A percentile compares a stretch with the other conserved stretches of the same genome.
Evolutionary conservation across 2,888 invertebrate species (phyloP).

Genomic region (Cheilosia grossa): DNA sequence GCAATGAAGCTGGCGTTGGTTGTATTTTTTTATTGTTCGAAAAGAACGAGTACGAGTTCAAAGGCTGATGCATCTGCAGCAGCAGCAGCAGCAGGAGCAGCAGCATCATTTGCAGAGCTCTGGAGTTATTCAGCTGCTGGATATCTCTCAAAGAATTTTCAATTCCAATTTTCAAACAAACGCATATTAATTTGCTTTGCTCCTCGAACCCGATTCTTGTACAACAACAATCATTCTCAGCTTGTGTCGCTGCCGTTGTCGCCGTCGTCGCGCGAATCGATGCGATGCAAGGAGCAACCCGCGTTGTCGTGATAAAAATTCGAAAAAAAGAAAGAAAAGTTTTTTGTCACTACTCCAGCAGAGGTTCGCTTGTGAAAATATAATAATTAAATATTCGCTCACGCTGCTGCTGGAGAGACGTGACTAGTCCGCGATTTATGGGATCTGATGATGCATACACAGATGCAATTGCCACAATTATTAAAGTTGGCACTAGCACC

Average conservation of each 20-base stretch:
- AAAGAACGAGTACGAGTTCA: slow-evolving; percentile 23
- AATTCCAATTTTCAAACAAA: slow-evolving; percentile 73
- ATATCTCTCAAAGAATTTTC: slow-evolving; percentile 51
- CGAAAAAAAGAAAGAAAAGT: background rate
- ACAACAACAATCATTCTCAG: slow-evolving; percentile 60
- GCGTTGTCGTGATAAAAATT: slow-evolving; percentile 1
- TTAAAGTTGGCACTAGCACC: slow-evolving; percentile 64
- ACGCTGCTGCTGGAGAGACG: slow-evolving; percentile 37
- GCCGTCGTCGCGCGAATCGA: slow-evolving; percentile 1
- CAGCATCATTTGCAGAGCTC: background rate
- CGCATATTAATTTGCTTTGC: slow-evolving; percentile 73
- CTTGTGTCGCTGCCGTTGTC: background rate
- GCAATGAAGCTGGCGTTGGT: slow-evolving; percentile 32
- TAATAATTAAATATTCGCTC: slow-evolving; percentile 69
- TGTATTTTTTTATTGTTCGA: background rate
- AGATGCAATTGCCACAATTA: slow-evolving; percentile 73
- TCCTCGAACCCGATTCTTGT: slow-evolving; percentile 52
- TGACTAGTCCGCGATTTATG: slow-evolving; percentile 74
- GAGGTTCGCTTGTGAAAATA: slow-evolving; percentile 50
- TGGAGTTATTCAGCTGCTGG: slow-evolving; percentile 38
- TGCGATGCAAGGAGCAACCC: slow-evolving; percentile 7
- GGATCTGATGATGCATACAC: slow-evolving; percentile 67
- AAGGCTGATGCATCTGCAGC: slow-evolving; percentile 30
- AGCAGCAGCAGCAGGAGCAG: background rate
- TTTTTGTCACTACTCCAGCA: slow-evolving; percentile 54